A percentile compares a stretch with the other conserved stretches of the same genome.
Evolutionary conservation across 2,113 vertebrate genomes (phyloP).

Genomic region (Amphilophus citrinellus): DNA sequence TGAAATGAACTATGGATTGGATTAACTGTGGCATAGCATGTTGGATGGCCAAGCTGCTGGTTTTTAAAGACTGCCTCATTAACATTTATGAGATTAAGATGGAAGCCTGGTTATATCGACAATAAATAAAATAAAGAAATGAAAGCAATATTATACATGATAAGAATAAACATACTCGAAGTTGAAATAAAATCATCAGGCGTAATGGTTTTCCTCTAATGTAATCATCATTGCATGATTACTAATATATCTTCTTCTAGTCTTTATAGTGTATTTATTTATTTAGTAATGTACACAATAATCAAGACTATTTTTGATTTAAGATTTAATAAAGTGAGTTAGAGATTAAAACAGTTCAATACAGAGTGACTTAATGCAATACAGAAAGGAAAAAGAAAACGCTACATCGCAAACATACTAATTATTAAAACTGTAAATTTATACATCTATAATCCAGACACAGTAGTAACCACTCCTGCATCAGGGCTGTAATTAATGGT

Average conservation of each 20-base stretch:
- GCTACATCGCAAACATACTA: not conserved
- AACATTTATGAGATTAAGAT: not conserved
- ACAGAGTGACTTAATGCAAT: not conserved
- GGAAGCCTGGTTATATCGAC: not conserved
- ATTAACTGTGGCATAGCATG: not conserved
- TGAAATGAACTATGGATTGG: not conserved
- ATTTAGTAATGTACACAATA: not conserved
- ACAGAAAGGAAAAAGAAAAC: not conserved
- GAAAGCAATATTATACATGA: not conserved
- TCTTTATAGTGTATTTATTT: not conserved
- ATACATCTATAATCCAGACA: not conserved
- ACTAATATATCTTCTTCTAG: not conserved
- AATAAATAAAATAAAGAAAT: not conserved
- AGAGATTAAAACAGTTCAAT: not conserved
- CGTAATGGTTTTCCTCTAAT: not conserved
- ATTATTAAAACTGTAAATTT: not conserved
- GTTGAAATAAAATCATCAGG: not conserved
- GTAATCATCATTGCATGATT: not conserved
- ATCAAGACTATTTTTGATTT: not conserved
- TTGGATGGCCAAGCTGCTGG: not conserved
- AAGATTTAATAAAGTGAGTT: not conserved
- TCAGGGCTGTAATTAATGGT: not conserved
- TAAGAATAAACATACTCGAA: not conserved
- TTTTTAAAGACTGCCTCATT: not conserved
- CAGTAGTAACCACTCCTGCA: too few species aligned